Evolutionary conservation across 64 coral and sea anemone genomes (phyloP).

Genomic region (Porites australiensis): DNA sequence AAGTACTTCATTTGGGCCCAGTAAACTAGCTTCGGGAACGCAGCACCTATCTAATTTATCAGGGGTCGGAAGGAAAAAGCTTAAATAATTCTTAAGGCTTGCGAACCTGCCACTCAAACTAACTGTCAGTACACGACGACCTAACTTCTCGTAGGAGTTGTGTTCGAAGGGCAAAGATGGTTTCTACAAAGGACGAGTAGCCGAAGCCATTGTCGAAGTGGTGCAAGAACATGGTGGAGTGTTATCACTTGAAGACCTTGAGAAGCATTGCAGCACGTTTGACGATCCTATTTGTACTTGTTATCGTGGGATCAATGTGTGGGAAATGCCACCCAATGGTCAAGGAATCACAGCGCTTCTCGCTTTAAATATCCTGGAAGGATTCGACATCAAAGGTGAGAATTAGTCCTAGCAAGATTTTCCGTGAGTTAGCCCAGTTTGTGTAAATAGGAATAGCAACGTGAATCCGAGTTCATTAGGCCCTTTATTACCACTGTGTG

Average conservation of each 20-base stretch:
- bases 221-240: conserved; percentile 89
- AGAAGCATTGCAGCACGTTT: conserved; percentile 75
- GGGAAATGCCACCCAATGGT: conserved; percentile 98
- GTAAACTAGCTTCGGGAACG: no score
- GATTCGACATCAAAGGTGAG: conserved; percentile 80
- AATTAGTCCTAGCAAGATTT: neutral
- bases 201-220: conserved; percentile 80
- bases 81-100: no score
- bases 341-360: conserved; percentile 93
- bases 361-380: conserved; percentile 91
- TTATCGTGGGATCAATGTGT: conserved; percentile 89
- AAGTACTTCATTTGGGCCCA: no score
- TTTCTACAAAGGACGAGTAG: conserved; percentile 92
- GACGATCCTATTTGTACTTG: conserved; percentile 85
- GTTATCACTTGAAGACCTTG: conserved; percentile 77
- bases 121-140: no score
- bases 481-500: no score
- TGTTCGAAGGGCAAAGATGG: conserved; percentile 84
- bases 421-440: no score
- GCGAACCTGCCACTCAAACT: no score
- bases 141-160: conserved; percentile 69
- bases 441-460: no score
- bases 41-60: no score
- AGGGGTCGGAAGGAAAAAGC: no score
- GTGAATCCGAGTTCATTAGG: no score